A percentile compares a stretch with the other conserved stretches of the same genome.
Conservation (phyloP, 2,113 vertebrate species). For the Hippocampus zosterae region DNA sequence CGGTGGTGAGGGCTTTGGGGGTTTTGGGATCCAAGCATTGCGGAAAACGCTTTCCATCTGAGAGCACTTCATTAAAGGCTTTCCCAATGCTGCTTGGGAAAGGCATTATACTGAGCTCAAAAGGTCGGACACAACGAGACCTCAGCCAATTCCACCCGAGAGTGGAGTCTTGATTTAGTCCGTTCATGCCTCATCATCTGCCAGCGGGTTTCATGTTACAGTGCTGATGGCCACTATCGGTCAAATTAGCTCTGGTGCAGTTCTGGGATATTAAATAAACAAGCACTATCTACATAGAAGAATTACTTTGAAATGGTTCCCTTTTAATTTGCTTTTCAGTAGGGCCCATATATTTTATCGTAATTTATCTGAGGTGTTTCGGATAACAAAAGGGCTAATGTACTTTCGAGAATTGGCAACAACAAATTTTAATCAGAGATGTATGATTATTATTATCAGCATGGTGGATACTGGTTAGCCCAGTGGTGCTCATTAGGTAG, state of each 20-base stretch:
- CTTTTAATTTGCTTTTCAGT: constrained; percentile 4
- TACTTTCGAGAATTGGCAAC: not conserved
- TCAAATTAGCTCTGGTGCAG: constrained; percentile 58
- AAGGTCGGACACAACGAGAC: constrained; percentile 53
- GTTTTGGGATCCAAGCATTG: constrained; percentile 18
- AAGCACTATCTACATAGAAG: constrained; percentile 57
- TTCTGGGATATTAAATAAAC: constrained; percentile 61
- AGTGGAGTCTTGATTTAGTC: constrained; percentile 58
- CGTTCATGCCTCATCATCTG: constrained; percentile 64
- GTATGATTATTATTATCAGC: no score
- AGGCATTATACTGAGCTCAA: constrained; percentile 53
- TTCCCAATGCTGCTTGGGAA: constrained; percentile 38
- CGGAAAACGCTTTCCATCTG: constrained; percentile 61
- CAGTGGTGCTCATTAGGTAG: no score
- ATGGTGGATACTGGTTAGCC: no score
- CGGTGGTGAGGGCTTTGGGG: constrained; percentile 4
- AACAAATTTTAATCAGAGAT: no score
- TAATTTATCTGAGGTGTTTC: not conserved
- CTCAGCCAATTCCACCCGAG: constrained; percentile 31
- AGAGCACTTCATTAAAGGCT: constrained; percentile 68
- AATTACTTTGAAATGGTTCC: constrained; percentile 56
- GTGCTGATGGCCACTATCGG: constrained; percentile 20
- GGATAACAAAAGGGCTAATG: not conserved
- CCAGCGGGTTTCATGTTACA: constrained; percentile 53
- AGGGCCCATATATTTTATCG: not conserved